phyloP scores from a whole-genome alignment of 1,140 invertebrate species.

The Drosophila subobscura region DNA sequence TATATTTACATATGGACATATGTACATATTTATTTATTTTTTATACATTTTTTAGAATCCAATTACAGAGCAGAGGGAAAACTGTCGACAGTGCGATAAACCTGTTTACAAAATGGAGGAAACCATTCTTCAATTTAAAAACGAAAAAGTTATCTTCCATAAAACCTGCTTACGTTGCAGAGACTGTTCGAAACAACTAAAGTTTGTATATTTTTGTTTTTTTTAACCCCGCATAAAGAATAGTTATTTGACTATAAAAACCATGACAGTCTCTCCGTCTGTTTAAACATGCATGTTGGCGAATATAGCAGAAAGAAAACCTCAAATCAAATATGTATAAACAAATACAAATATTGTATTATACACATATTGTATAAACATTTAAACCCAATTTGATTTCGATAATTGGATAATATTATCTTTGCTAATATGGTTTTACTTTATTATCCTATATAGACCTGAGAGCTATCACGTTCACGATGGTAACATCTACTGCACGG shows the following conservation, averaged over 20 bases:
- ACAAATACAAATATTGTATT: too few species aligned
- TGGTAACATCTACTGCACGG: slow-evolving; percentile 94
- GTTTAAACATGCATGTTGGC: too few species aligned
- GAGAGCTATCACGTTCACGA: slow-evolving; percentile 96
- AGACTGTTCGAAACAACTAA: slow-evolving; percentile 94
- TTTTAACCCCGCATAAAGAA: background rate
- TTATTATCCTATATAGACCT: slow-evolving; percentile 86
- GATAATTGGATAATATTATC: background rate
- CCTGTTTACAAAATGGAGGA: slow-evolving; percentile 97
- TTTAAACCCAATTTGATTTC: background rate
- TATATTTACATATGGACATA: background rate
- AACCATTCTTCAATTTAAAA: slow-evolving; percentile 87
- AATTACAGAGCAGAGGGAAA: slow-evolving; percentile 82
- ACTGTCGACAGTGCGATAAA: slow-evolving; percentile 92
- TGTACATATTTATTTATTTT: slow-evolving; percentile 1
- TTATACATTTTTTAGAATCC: slow-evolving; percentile 30
- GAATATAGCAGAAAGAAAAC: too few species aligned
- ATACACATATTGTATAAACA: too few species aligned
- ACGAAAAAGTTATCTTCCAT: slow-evolving; percentile 93
- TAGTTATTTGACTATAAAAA: background rate
- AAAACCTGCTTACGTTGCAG: slow-evolving; percentile 96
- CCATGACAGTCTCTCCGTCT: too few species aligned
- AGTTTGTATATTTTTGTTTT: slow-evolving; percentile 85
- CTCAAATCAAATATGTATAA: too few species aligned
- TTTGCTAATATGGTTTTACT: background rate